phyloP scores from a whole-genome alignment of 2,888 invertebrate species.

The Agelastica alni region DNA sequence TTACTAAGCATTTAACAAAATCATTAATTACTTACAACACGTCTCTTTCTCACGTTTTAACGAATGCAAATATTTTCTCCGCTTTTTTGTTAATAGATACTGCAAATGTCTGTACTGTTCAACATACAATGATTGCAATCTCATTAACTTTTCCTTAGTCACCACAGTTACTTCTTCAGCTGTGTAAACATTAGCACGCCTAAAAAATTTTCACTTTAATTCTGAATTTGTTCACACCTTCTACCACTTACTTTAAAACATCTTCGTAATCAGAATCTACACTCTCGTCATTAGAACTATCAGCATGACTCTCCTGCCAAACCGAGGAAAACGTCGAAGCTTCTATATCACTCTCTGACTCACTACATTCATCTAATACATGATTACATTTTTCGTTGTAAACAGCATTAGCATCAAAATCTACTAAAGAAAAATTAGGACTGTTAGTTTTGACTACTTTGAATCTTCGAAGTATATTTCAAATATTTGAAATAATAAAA shows the following conservation, averaged over 20 bases:
- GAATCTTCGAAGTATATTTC: too few relatives aligned
- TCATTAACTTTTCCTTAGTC: constrained; percentile 73
- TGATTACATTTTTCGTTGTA: constrained; percentile 61
- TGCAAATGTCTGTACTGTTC: constrained; percentile 80
- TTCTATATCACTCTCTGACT: constrained; percentile 76
- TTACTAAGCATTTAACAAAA: neutral
- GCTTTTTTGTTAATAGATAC: constrained; percentile 70
- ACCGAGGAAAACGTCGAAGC: constrained; percentile 65
- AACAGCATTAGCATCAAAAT: constrained; percentile 60
- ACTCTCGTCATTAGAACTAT: constrained; percentile 77
- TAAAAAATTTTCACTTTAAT: constrained; percentile 48
- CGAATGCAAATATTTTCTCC: constrained; percentile 73
- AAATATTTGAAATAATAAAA: too few relatives aligned
- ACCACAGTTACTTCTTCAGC: constrained; percentile 84
- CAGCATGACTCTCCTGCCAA: constrained; percentile 67
- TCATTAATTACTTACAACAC: constrained; percentile 48
- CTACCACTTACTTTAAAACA: constrained; percentile 65
- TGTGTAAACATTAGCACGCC: constrained; percentile 87
- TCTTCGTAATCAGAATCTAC: constrained; percentile 78
- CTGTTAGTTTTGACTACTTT: too few relatives aligned
- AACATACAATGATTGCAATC: constrained; percentile 80
- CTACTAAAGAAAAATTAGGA: constrained; percentile 59
- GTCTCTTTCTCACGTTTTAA: constrained; percentile 80
- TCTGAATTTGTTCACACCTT: neutral
- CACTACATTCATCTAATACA: constrained; percentile 72